Evolutionary conservation across 1,140 invertebrate species (phyloP), one percentile per base, ranked within the genome.

Genomic region (Hypothenemus hampei): DNA sequence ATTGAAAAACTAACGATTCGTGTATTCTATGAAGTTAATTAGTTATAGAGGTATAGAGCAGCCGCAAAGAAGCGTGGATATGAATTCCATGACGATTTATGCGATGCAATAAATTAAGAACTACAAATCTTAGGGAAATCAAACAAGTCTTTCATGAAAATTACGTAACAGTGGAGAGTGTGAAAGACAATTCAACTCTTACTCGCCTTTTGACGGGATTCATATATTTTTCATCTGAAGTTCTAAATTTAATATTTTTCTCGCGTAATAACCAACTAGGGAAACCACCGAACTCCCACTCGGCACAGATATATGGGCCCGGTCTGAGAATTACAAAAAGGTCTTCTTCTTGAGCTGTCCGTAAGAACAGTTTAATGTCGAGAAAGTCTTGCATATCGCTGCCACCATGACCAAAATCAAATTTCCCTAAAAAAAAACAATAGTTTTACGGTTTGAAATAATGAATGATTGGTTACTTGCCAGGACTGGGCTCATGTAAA

Each of bases 241-340:
- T 82, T 64, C 77, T 76, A 77, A 66, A 74, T 56, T 15, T 69
- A 60, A 50, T 71, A 47, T 41, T 70, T 10, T 45, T 37, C 11
- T 61, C 49, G 35, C 57, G 51, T 8, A 66, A 46, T 13, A 66
- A 46, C 49, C 56, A 66, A 41, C 60, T 62, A 2, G 64, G 62
- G 13, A 60, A 64, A 31, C 62, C 62, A 18, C 62, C 73, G 53
- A 74, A 77, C 54, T 87, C 86, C 66, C 84, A 81, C 73, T 89
- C 86, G 20, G 90, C 92, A 73, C 93, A 95, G 53, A 97, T 96
- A 61, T 93, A 98, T 0, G 95, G 95, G 0, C 95, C 95, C 1
- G 91, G 83, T 49, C 94, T 75, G 0, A 98, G 69, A 19, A 98
- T 82, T 0, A 95, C 90, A 20, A 86, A 72, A 20, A 98, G 72